Base-by-base conservation (phyloP, 2,113 vertebrate genomes). In the Lagopus muta region DNA sequence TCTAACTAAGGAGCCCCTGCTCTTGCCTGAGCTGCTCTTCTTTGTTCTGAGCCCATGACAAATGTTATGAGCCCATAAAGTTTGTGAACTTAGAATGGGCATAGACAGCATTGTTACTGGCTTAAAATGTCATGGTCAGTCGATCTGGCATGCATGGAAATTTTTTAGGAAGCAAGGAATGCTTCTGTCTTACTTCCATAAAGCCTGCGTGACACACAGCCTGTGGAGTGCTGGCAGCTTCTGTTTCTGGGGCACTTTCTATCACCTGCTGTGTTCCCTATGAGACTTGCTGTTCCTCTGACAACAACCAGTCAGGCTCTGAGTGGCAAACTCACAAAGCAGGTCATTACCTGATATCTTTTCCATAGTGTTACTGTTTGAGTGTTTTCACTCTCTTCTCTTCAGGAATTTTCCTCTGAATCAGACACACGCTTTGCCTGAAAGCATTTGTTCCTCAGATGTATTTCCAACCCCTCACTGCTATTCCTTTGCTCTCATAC, bases 151-250 rank as follows among this genome's bases (percentile, higher is more conserved):
- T 5, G 19, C 28, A 3, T 7, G 42, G 58, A 17, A 18, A 6
- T 45, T 58, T 34, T 42, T 17, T 48, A 28, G 64, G 75, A 69
- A 80, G 25, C 28, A 27, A 62, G 22, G 34, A 80, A 16, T n/a
- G 11, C 36, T 82, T 20, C 75, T 66, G 32, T 28, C 8, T 28
- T 82, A 42, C 10, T 38, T 28, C 25, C 32, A 6, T 36, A 22
- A 50, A 77, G 25, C 42, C 32, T 75, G 24, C 5, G 8, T 27
- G 40, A 30, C 48, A 36, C 3, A 18, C 6, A 27, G 67, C 45
- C 32, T 25, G 60, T 22, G 0, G 0, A 47, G 14, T 32, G 19
- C 66, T 6, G 11, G 36, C 21, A 6, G 0, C 10, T 27, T 58
- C 42, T 19, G 2, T 45, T 48, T 62, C 13, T 47, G 64, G 52